Evolutionary conservation across 1,140 invertebrate genomes (phyloP).

Genomic region (Copidosoma floridanum): DNA sequence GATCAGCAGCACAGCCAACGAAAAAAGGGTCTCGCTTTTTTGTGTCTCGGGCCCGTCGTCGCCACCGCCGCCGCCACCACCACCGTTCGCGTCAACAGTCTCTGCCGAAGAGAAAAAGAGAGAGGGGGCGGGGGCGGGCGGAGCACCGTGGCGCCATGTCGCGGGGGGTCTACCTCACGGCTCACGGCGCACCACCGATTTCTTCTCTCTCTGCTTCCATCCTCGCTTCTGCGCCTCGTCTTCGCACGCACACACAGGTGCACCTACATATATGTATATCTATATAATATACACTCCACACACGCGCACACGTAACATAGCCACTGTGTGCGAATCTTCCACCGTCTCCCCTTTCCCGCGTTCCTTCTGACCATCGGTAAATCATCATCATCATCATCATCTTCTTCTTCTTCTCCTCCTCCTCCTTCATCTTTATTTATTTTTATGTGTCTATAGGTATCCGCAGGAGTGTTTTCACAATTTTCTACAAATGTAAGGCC

Average conservation of each 20-base stretch:
- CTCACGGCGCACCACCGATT: not conserved
- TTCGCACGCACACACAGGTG: constrained; percentile 5
- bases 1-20: constrained; percentile 1
- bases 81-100: no score
- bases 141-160: constrained; percentile 57
- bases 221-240: not conserved
- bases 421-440: not conserved
- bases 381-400: no score
- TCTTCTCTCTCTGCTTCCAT: not conserved
- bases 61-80: constrained; percentile 28
- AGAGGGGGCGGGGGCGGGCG: constrained; percentile 45
- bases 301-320: no score
- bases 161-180: constrained; percentile 50
- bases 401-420: not conserved
- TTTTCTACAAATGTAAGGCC: no score
- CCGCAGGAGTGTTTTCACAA: no score
- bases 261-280: no score
- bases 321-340: no score
- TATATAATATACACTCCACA: no score
- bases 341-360: no score
- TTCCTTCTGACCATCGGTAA: no score
- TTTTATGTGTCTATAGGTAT: not conserved
- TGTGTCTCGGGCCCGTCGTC: constrained; percentile 32
- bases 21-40: constrained; percentile 16
- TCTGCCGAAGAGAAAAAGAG: not conserved